A percentile compares a stretch with the other conserved stretches of the same genome.
phyloP scores from a whole-genome alignment of 2,888 invertebrate genomes.

The Heteropelma amictum region DNA sequence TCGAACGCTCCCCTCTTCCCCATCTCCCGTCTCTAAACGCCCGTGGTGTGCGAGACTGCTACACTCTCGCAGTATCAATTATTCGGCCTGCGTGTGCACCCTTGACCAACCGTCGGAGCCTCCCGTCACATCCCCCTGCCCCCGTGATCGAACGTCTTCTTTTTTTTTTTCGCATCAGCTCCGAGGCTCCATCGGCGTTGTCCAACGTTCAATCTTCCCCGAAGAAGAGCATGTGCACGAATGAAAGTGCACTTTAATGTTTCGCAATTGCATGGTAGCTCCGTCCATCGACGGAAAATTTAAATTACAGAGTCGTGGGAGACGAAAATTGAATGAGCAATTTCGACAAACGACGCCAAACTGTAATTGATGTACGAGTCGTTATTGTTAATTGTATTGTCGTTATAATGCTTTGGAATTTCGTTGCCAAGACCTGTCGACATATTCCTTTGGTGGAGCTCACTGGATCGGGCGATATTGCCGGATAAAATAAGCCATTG shows the following conservation, averaged over 20 bases:
- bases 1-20: conserved; percentile 50
- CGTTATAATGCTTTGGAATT: no score
- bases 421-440: no score
- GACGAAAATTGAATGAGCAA: no score
- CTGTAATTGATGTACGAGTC: no score
- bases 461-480: conserved; percentile 63
- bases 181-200: background rate
- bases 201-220: conserved; percentile 1
- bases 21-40: conserved; percentile 58
- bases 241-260: conserved; percentile 37
- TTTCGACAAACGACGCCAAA: no score
- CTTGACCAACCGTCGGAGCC: conserved; percentile 43
- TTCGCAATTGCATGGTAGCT: background rate
- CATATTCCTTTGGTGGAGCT: no score
- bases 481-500: conserved; percentile 75
- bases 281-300: no score
- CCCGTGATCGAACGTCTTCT: conserved; percentile 2
- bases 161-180: conserved; percentile 4
- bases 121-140: background rate
- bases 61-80: conserved; percentile 72
- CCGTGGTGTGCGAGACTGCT: conserved; percentile 55
- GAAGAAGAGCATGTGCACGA: conserved; percentile 14
- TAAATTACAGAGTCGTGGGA: no score
- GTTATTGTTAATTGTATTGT: no score
- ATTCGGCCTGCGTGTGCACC: conserved; percentile 67